Base-by-base conservation (phyloP, 2,797 vertebrate genomes). In the Miichthys miiuy region DNA sequence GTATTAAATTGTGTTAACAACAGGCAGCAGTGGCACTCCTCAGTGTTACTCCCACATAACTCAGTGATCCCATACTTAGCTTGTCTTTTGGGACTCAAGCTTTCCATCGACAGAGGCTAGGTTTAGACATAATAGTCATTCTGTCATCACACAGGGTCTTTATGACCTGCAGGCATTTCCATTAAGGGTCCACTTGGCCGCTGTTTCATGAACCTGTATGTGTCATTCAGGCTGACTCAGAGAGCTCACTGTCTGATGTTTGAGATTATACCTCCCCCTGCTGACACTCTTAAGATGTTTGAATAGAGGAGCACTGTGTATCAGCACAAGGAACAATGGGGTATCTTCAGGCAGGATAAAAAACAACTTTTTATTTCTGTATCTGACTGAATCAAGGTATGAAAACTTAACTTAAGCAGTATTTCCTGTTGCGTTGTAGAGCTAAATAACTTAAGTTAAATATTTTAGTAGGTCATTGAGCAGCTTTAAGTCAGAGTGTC, bases 181-280 rank as follows among this genome's bases (percentile, higher is more conserved):
- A 54, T 72, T 46, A 41, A 34, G 25, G 44, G n/a, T 38, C 38
- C 42, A 13, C 12, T 27, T 55, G 46, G 23, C 75, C 47, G 46
- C 46, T 72, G 79, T 21, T 61, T 71, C 17, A 1, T 63, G 69
- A 84, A 83, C 73, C 77, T 86, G 78, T 2, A n/a, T 17, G 27
- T 76, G 82, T 91, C 83, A 46, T 60, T 88, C 87, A 88, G 56
- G 7, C 20, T 2, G 63, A 47, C 17, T 52, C 27, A 12, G 13
- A 23, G 34, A 6, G 23, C 42, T 68, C 44, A 4, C 0, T 1
- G 30, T 30, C 25, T 47, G 7, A 50, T 81, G 23, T 75, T 12
- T 87, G 58, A 76, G 75, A 44, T 65, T 81, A 48, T 80, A 73
- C 41, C 87, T 48, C 89, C 87, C 85, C 77, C 91, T 89, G 70